Evolutionary conservation across 53 echinoderm and acorn worm genomes (phyloP).

Genomic region (Hippasteria phrygiana): DNA sequence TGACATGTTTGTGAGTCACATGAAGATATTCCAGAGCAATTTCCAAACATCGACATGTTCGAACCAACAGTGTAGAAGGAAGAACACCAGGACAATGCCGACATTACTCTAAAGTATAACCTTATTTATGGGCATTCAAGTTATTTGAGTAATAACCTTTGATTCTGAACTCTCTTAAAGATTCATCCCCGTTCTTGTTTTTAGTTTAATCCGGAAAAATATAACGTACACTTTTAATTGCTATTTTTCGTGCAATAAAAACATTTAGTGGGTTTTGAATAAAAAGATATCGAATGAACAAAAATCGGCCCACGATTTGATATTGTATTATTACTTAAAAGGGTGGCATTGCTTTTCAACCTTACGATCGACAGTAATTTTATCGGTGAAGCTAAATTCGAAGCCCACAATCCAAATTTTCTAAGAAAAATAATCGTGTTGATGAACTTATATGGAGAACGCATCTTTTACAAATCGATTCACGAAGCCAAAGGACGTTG

Average conservation of each 20-base stretch:
- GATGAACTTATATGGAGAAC: too few species aligned
- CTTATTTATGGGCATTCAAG: neutral
- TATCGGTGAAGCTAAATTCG: too few species aligned
- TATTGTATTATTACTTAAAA: too few species aligned
- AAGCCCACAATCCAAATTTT: too few species aligned
- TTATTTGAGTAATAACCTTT: neutral
- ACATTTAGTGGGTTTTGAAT: neutral
- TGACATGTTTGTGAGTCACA: conserved; percentile 51
- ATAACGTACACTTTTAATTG: neutral
- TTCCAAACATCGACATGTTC: conserved; percentile 36
- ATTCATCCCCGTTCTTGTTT: neutral
- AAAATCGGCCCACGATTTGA: too few species aligned
- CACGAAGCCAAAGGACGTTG: neutral
- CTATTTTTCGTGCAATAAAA: neutral
- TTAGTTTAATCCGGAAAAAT: neutral
- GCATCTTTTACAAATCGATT: too few species aligned
- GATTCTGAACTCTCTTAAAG: neutral
- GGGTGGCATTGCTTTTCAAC: too few species aligned
- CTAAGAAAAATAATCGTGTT: too few species aligned
- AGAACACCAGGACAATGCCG: neutral
- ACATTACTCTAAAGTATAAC: neutral
- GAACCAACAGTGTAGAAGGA: conserved; percentile 32
- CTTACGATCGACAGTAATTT: too few species aligned
- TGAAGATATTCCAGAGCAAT: neutral
- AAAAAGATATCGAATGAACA: too few species aligned